Evolutionary conservation across 30 jellyfish, hydroid and myxozoan genomes (phyloP), one percentile per base, ranked within the genome.

Genomic region (Aurelia aurita): DNA sequence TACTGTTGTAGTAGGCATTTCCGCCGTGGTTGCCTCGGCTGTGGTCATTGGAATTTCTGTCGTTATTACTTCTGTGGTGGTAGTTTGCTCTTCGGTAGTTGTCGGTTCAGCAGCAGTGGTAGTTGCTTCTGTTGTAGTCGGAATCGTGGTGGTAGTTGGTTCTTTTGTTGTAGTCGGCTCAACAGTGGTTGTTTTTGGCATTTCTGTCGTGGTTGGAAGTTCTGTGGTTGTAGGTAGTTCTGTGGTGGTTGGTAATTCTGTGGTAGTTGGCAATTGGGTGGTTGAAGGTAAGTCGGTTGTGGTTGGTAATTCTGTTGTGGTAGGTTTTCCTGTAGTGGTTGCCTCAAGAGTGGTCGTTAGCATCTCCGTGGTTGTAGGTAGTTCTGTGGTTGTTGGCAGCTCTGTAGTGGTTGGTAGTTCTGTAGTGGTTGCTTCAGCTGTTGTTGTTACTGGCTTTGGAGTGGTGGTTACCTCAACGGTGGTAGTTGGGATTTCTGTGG

Each of bases 21-120:
- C 43, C 15, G 90, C 63, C 43, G 82, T 25, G 15, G 62, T 28
- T 45, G 82, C 69, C 53, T 16, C 55, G 1, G 60, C 28, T n/a
- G 78, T 77, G 29, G 80, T 77, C 0, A 63, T 31, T 46, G 74
- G 66, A 23, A 18, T 35, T 27, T 49, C 59, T 51, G 77, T 75
- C 12, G 87, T 75, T 19, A 26, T 32, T 14, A 67, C 77, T 2
- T 75, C 51, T 22, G 21, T 54, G 9, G 91, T 66, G 31, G 91
- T 51, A 25, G 84, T 34, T 32, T 80, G 72, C 69, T 60, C 54
- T 58, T 15, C 5, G 51, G 88, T 58, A 18, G 88, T 60, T 45
- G 63, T 20, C 12, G 69, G 67, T 44, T 20, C 57, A 8, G 34
- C 13, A 3, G 89, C 45, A 2, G 89, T 59, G 9, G 55, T 6